Evolutionary conservation across 2,797 vertebrate genomes (phyloP).

Genomic region (Meriones psammophilus): DNA sequence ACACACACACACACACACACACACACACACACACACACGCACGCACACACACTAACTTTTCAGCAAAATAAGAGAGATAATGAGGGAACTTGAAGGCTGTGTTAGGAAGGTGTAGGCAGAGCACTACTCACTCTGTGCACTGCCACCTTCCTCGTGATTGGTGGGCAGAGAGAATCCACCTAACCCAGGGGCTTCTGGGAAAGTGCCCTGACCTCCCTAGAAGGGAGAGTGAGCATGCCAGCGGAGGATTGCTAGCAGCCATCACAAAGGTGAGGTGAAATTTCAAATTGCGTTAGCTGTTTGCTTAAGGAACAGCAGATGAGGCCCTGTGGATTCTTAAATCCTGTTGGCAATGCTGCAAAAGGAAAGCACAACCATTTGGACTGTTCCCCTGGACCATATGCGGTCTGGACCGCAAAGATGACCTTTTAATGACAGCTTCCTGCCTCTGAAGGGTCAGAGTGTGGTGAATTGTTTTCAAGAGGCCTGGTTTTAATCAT

Average conservation of each 20-base stretch:
- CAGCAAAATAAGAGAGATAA: neutral
- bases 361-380: slow-evolving; percentile 16
- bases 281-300: slow-evolving; percentile 88
- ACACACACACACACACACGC: neutral
- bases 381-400: slow-evolving; percentile 18
- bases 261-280: slow-evolving; percentile 87
- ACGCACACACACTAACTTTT: neutral
- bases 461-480: slow-evolving; percentile 75
- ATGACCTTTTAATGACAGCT: slow-evolving; percentile 85
- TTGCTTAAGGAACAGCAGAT: slow-evolving; percentile 88
- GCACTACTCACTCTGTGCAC: neutral
- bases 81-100: neutral
- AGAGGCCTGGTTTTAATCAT: slow-evolving; percentile 77
- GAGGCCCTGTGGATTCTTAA: slow-evolving; percentile 88
- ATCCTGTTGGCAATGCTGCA: slow-evolving; percentile 78
- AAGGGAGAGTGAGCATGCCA: slow-evolving; percentile 62
- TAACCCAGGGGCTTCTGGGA: slow-evolving; percentile 63
- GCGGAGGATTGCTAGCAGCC: slow-evolving; percentile 76
- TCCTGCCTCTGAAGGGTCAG: slow-evolving; percentile 81
- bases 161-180: slow-evolving; percentile 19
- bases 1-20: neutral
- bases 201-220: slow-evolving; percentile 38
- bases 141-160: slow-evolving; percentile 15
- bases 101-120: neutral
- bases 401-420: slow-evolving; percentile 80